Evolutionary conservation across 2,113 vertebrate species (phyloP).

Genomic region (Tragulus kanchil): DNA sequence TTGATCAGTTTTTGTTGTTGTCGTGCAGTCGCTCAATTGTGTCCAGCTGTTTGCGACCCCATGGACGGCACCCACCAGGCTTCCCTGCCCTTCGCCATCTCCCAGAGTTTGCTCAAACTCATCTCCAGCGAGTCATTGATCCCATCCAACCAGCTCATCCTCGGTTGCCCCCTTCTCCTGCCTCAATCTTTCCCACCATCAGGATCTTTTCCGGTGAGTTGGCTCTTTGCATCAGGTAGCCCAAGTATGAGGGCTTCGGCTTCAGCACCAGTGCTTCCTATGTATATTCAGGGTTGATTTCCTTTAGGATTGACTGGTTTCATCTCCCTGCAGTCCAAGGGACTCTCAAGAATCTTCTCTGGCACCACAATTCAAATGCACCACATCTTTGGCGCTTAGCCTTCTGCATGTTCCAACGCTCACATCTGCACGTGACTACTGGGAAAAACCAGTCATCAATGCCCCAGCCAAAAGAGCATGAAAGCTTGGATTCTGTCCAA

Average conservation of each 20-base stretch:
- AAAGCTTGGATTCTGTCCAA: background rate
- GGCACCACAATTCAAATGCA: background rate
- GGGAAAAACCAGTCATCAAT: background rate
- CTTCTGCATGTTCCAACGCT: background rate
- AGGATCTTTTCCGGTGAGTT: background rate
- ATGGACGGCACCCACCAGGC: background rate
- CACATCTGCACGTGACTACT: background rate
- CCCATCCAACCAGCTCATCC: background rate
- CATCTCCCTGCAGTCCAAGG: background rate
- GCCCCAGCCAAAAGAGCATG: accelerated
- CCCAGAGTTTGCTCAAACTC: background rate
- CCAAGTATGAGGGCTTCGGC: background rate
- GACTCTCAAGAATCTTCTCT: background rate
- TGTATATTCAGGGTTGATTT: background rate
- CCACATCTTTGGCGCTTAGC: accelerated
- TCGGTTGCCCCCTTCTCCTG: background rate
- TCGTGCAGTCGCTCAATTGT: too few relatives aligned
- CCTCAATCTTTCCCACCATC: background rate
- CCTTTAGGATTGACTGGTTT: background rate
- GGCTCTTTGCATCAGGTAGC: background rate
- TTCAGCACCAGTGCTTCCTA: background rate
- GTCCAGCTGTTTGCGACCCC: background rate
- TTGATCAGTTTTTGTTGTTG: too few relatives aligned
- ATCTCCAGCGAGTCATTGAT: background rate
- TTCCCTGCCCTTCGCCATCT: background rate